Evolutionary conservation across 2,797 vertebrate species (phyloP).

Genomic region (Sebastes taczanowskii): DNA sequence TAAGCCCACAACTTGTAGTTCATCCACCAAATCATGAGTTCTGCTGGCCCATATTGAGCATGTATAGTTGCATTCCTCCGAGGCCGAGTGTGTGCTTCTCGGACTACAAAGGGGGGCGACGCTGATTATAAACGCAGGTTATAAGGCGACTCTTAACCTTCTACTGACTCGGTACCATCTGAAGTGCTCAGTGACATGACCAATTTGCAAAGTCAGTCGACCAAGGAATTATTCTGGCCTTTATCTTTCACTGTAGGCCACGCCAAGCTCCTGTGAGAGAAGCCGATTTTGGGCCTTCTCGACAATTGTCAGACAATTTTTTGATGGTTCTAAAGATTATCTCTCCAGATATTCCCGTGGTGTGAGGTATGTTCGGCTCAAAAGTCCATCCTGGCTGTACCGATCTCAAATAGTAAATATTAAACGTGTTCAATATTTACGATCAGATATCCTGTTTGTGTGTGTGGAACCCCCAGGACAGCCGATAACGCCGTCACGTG

Average conservation of each 20-base stretch:
- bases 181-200: slow-evolving; percentile 69
- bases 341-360: too few relatives aligned
- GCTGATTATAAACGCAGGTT: neutral
- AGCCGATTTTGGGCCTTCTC: neutral
- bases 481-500: too few relatives aligned
- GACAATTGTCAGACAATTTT: too few relatives aligned
- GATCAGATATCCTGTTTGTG: too few relatives aligned
- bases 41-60: neutral
- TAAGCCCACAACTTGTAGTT: neutral
- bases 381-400: too few relatives aligned
- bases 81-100: slow-evolving; percentile 22
- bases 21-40: slow-evolving; percentile 10
- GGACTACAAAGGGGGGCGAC: slow-evolving; percentile 5
- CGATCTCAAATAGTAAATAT: too few relatives aligned
- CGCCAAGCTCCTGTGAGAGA: slow-evolving; percentile 30
- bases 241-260: slow-evolving; percentile 69
- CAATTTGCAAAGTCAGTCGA: slow-evolving; percentile 81
- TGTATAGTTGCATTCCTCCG: slow-evolving; percentile 32
- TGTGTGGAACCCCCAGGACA: too few relatives aligned
- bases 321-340: too few relatives aligned
- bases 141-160: slow-evolving; percentile 15
- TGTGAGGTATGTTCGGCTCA: too few relatives aligned
- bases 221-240: slow-evolving; percentile 77
- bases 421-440: too few relatives aligned
- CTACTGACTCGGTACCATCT: slow-evolving; percentile 69